Evolutionary conservation across 1,140 invertebrate species (phyloP), one percentile per base, ranked within the genome.

Genomic region (Nautilus pompilius): DNA sequence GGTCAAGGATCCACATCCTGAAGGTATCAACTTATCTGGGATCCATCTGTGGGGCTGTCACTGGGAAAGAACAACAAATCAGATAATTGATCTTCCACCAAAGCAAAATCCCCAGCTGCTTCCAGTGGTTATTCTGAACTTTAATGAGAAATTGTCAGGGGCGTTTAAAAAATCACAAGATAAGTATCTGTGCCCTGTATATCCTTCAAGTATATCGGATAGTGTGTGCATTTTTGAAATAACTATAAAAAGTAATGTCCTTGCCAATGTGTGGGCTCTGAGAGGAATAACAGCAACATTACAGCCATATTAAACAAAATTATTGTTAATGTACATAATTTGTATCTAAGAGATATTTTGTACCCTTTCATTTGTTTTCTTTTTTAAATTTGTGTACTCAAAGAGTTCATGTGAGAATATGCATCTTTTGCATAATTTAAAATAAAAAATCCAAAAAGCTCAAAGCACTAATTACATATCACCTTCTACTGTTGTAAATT

Each of bases 21-120:
- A 83, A 62, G 82, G 82, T 2, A 79, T 83, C 68, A 83, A 82
- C 74, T 69, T 82, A 6, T 79, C 75, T 65, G 82, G 81, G 22
- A 77, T 83, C 36, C 76, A 80, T 57, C 66, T 83, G 13, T 83
- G 82, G 82, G 81, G 80, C 5, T 81, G 79, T 72, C 68, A 74
- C n/a, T 82, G 80, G 77, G 81, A 83, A 53, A 83, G 82, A 65
- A 81, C 79, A 33, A 81, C 75, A 15, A 75, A 76, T 34, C 80
- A 83, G 48, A 67, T 83, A 30, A 70, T 79, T 48, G 82, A 83
- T 65, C 57, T 71, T 6, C 75, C 80, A 30, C 74, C 79, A 6
- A 64, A 74, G 20, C 72, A 69, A 30, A 71, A 69, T 24, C 80
- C 71, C 61, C 75, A 78, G 22, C 54, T 70, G 8, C 68, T 83